Percentiles rank a stretch among this genome's conserved stretches.
Conservation (phyloP, 2,888 invertebrate species). For the Corythucha ciliata region DNA sequence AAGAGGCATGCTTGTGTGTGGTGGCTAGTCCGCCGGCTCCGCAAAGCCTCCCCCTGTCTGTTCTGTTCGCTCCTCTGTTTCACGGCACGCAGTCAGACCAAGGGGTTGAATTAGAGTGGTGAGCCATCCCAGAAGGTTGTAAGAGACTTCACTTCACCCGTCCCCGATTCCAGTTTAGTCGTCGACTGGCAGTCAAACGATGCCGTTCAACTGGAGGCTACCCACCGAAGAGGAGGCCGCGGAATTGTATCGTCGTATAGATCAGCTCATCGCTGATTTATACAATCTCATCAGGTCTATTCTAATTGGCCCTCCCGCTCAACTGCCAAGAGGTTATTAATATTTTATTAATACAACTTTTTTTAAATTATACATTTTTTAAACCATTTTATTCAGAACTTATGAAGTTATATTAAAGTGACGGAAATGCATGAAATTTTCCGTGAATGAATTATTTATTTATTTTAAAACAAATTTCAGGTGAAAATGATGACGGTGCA, state of each 20-base stretch:
- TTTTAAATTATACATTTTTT: not conserved
- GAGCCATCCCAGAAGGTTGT: not conserved
- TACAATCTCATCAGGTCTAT: slow-evolving; percentile 27
- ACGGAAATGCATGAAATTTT: too few species aligned
- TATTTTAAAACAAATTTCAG: too few species aligned
- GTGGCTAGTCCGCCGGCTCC: too few species aligned
- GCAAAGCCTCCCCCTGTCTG: too few species aligned
- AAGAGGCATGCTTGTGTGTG: too few species aligned
- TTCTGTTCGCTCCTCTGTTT: too few species aligned
- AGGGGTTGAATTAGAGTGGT: not conserved
- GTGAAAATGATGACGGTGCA: too few species aligned
- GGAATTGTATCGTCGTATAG: slow-evolving; percentile 27
- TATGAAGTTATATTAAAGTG: too few species aligned
- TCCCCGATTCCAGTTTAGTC: not conserved
- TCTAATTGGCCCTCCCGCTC: slow-evolving; percentile 22
- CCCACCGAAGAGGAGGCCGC: slow-evolving; percentile 26
- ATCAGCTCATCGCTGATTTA: slow-evolving; percentile 29
- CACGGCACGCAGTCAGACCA: too few species aligned
- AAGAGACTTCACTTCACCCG: not conserved
- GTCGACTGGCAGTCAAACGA: not conserved
- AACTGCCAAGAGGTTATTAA: too few species aligned
- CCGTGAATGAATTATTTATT: not conserved
- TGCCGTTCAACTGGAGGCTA: slow-evolving; percentile 28
- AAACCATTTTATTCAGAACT: too few species aligned
- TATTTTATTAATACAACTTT: too few species aligned